phyloP scores from a whole-genome alignment of 2,113 vertebrate species.

The Hymenochirus boettgeri region DNA sequence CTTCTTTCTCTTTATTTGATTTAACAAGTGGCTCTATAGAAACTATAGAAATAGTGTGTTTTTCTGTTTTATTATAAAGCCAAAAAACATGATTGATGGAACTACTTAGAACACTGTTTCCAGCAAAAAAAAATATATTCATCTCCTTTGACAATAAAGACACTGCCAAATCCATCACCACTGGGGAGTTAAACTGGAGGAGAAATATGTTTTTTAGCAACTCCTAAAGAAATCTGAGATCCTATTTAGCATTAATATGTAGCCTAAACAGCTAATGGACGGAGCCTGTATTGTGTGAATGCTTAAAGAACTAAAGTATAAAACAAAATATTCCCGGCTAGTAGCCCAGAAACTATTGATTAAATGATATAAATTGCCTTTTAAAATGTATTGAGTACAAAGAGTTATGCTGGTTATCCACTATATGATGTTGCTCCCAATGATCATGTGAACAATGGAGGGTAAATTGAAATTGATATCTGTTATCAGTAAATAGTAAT shows the following conservation, averaged over 20 bases:
- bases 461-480: no score
- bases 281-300: not conserved
- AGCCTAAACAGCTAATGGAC: not conserved
- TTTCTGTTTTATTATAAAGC: not conserved
- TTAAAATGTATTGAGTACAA: no score
- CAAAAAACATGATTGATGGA: conserved; percentile 35
- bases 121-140: conserved; percentile 26
- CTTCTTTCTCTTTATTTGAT: not conserved
- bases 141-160: conserved; percentile 17
- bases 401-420: no score
- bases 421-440: no score
- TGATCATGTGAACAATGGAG: no score
- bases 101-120: conserved; percentile 22
- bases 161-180: conserved; percentile 28
- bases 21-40: not conserved
- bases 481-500: no score
- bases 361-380: no score
- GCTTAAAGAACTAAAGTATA: not conserved
- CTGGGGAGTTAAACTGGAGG: conserved; percentile 24
- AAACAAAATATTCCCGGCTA: no score
- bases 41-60: conserved; percentile 13
- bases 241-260: not conserved
- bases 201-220: conserved; percentile 11
- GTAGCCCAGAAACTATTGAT: no score
- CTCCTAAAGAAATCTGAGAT: conserved; percentile 12